Percentiles rank a stretch among this genome's conserved stretches.
Evolutionary conservation across 1,140 invertebrate species (phyloP).

Genomic region (Globodera rostochiensis): DNA sequence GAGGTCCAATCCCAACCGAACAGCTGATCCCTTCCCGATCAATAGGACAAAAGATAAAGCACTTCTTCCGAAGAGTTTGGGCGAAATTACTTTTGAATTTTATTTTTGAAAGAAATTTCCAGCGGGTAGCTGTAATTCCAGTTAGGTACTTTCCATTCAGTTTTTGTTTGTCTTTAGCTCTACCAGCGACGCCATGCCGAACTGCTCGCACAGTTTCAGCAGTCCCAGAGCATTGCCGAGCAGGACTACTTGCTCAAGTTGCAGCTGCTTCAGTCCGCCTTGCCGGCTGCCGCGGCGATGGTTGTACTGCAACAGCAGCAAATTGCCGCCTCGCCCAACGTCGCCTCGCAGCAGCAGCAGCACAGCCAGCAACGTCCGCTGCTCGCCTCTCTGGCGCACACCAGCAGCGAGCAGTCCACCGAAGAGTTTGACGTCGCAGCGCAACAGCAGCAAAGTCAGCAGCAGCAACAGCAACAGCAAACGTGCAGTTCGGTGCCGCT

Average conservation of each 20-base stretch:
- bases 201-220: slow-evolving; percentile 47
- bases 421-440: slow-evolving; percentile 24
- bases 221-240: slow-evolving; percentile 39
- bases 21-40: too few relatives aligned
- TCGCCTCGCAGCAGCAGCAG: neutral
- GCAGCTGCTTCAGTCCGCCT: slow-evolving; percentile 41
- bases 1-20: neutral
- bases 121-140: neutral
- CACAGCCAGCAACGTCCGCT: slow-evolving; percentile 21
- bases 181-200: slow-evolving; percentile 54
- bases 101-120: neutral
- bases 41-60: neutral
- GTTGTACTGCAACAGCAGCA: slow-evolving; percentile 28
- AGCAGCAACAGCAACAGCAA: slow-evolving; percentile 28
- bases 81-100: neutral
- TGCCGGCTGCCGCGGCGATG: slow-evolving; percentile 22
- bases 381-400: slow-evolving; percentile 34
- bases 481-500: slow-evolving; percentile 25
- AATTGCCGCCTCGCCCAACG: neutral
- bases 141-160: neutral
- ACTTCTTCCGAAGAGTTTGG: too few relatives aligned
- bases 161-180: slow-evolving; percentile 44
- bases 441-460: slow-evolving; percentile 4
- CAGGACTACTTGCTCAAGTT: slow-evolving; percentile 50
- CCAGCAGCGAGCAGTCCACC: slow-evolving; percentile 44